phyloP scores from a whole-genome alignment of 2,797 vertebrate species.

The Florisuga fusca region DNA sequence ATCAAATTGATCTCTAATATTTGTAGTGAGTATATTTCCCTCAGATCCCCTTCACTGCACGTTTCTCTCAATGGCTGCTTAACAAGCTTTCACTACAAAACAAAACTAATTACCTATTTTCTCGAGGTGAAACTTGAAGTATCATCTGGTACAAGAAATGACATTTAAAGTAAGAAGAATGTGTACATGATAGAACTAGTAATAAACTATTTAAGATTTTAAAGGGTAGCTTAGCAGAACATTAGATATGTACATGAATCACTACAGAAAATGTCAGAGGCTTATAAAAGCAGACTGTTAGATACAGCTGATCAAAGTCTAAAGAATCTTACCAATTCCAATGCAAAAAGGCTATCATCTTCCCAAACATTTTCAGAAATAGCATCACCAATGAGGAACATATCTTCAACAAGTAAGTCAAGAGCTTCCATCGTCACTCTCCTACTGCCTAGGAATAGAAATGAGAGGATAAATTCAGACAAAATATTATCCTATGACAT shows the following conservation, averaged over 20 bases:
- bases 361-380: slow-evolving; percentile 93
- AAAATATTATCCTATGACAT: neutral
- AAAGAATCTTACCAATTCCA: slow-evolving; percentile 89
- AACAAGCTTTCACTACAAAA: neutral
- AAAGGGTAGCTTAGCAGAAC: neutral
- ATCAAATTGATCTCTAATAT: neutral
- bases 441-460: slow-evolving; percentile 81
- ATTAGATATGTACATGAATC: neutral
- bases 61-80: neutral
- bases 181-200: neutral
- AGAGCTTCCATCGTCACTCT: slow-evolving; percentile 86
- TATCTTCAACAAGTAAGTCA: slow-evolving; percentile 87
- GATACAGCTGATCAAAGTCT: neutral
- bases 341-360: slow-evolving; percentile 91
- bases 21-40: neutral
- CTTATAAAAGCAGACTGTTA: neutral
- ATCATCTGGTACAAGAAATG: neutral
- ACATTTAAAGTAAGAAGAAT: neutral
- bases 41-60: neutral
- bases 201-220: neutral
- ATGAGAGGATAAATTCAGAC: neutral
- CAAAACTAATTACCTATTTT: neutral
- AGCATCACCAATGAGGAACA: slow-evolving; percentile 86
- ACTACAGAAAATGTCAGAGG: neutral
- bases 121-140: neutral